These are phyloP conservation scores for Hestina assimilis DNA, from an alignment of 1,140 invertebrate genomes.

Conservation along the genomic window DNA sequence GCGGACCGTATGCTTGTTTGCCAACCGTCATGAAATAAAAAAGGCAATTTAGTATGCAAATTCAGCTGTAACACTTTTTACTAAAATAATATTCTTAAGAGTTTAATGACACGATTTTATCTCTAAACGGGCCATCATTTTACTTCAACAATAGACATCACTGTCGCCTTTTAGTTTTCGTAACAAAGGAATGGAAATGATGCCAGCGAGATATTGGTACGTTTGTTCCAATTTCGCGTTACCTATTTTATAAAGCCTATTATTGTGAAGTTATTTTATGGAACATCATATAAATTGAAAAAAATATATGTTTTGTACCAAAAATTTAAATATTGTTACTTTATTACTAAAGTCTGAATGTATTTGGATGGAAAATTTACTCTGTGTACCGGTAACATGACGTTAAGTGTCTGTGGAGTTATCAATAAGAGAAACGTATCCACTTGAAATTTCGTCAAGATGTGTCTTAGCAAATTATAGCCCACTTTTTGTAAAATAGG, in stretches of 20 bases:
- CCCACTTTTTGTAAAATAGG: no score
- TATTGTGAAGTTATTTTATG: background rate
- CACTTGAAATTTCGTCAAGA: no score
- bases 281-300: background rate
- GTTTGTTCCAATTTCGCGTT: conserved; percentile 1
- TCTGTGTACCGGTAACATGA: no score
- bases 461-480: no score
- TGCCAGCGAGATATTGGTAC: conserved; percentile 1
- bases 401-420: no score
- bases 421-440: no score
- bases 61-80: background rate
- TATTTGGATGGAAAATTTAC: no score
- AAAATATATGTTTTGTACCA: background rate
- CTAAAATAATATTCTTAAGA: background rate
- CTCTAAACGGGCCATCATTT: background rate
- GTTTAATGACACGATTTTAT: background rate
- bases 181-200: conserved; percentile 2
- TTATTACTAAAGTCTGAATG: no score
- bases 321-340: no score
- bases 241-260: background rate
- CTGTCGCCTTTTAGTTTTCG: conserved; percentile 3
- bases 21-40: no score
- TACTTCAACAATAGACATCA: conserved; percentile 2
- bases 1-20: no score
- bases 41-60: no score